Evolutionary conservation across 2,797 vertebrate species (phyloP).

Genomic region (Sebastes miniatus): DNA sequence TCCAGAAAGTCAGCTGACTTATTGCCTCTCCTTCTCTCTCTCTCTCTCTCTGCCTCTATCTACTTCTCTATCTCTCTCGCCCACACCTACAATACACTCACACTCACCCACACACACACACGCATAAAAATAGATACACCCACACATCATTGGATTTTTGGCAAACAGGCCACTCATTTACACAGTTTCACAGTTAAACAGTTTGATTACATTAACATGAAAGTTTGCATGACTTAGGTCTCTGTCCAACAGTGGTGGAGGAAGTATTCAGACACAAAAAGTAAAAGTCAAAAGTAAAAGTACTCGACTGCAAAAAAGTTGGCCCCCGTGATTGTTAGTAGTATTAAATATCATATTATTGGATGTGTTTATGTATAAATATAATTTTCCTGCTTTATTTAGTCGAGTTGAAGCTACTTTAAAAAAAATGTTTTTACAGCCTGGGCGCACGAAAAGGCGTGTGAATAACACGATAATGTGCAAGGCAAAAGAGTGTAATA

Average conservation of each 20-base stretch:
- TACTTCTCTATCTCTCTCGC: neutral
- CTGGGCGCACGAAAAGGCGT: too few species aligned
- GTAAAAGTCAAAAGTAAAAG: too few species aligned
- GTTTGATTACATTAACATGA: neutral
- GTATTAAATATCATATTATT: neutral
- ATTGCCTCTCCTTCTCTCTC: neutral
- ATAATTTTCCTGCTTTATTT: neutral
- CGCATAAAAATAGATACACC: neutral
- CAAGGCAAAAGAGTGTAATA: too few species aligned
- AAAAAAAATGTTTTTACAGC: too few species aligned
- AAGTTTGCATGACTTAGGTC: neutral
- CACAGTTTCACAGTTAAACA: neutral
- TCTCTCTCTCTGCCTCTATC: neutral
- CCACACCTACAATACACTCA: neutral
- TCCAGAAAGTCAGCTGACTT: conserved; percentile 44
- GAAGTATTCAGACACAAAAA: too few species aligned
- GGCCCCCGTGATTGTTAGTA: neutral
- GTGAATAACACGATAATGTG: too few species aligned
- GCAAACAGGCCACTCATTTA: neutral
- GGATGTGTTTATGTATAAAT: neutral
- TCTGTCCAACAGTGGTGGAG: too few species aligned
- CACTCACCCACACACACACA: neutral
- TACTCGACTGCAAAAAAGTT: neutral
- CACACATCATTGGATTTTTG: neutral
- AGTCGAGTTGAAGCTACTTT: too few species aligned